Evolutionary conservation across 1,140 invertebrate species (phyloP).

Genomic region (Probaryconus sp.): DNA sequence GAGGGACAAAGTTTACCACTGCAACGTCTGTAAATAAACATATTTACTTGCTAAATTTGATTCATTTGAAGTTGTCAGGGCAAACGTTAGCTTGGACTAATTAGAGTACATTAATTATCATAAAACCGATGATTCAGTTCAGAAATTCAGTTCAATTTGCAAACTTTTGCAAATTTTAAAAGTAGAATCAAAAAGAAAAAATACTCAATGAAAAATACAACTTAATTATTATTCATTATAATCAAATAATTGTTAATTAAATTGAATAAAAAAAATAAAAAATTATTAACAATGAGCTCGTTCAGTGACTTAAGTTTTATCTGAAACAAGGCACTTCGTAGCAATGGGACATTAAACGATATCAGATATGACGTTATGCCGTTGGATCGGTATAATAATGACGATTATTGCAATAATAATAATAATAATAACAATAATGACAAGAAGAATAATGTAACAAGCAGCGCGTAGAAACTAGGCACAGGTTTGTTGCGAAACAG

Average conservation of each 20-base stretch:
- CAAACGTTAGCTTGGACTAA: constrained; percentile 43
- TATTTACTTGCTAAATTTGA: constrained; percentile 51
- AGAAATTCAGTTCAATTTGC: too few species aligned
- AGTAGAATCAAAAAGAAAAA: too few species aligned
- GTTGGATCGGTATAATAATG: constrained; percentile 9
- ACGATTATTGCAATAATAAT: constrained; percentile 16
- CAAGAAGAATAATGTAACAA: neutral
- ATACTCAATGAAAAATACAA: too few species aligned
- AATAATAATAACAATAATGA: constrained; percentile 1
- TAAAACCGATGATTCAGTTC: constrained; percentile 35
- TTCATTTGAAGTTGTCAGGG: constrained; percentile 32
- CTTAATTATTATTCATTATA: too few species aligned
- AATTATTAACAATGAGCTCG: too few species aligned
- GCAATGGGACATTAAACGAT: too few species aligned
- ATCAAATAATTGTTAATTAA: too few species aligned
- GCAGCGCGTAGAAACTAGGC: constrained; percentile 1
- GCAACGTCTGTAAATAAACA: constrained; percentile 45
- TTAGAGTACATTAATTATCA: constrained; percentile 50
- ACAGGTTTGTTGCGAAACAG: constrained; percentile 23
- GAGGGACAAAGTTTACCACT: constrained; percentile 41
- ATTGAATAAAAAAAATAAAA: too few species aligned
- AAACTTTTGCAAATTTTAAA: too few species aligned
- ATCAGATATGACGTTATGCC: too few species aligned
- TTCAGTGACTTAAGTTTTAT: too few species aligned
- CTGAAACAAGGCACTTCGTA: too few species aligned